Base-by-base conservation (phyloP, 2,797 vertebrate species). In the Poecilia velifera region DNA sequence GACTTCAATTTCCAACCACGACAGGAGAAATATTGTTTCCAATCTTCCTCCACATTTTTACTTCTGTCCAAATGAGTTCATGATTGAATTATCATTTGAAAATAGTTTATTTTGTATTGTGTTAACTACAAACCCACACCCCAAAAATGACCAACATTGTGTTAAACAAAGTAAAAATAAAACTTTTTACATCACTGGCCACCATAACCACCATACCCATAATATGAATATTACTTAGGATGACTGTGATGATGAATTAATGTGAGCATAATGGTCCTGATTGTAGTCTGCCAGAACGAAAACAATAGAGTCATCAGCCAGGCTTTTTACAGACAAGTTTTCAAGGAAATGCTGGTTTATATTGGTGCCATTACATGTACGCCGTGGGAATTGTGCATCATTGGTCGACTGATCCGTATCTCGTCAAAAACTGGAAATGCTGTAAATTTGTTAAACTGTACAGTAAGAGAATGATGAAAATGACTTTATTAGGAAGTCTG, bases 381-480 rank as follows among this genome's bases (percentile, higher is more conserved):
- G 25, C 25, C 14, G 34, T 4, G 20, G n/a, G 6, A 45, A 49
- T n/a, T 55, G 57, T 77, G 55, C 34, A 28, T 43, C 34, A 1
- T n/a, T 43, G 57, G 28, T 73, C 4, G 36, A 28, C 5, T 70
- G 68, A 43, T 16, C 5, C 12, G 16, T 57, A 7, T 18, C 36
- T 57, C 0, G 3, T 55, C 34, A 31, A 62, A 78, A 28, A 6
- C 14, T 28, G 36, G 47, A 55, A 55, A 41, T 73, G 18, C 36
- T 73, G 41, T 73, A 41, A 68, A 62, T 73, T 22, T 53, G 64
- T 49, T 76, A 43, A 76, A 53, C 62, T 68, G 9, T 45, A 22
- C 16, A 72, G 31, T 10, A 46, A 55, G 72, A 6, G 12, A 28
- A 28, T 59, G 57, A 34, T 34, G 47, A 73, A 47, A n/a, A 70